These are phyloP conservation scores for Cryptophagus acutangulus DNA, from an alignment of 2,888 invertebrate species.

Conservation along the genomic window DNA sequence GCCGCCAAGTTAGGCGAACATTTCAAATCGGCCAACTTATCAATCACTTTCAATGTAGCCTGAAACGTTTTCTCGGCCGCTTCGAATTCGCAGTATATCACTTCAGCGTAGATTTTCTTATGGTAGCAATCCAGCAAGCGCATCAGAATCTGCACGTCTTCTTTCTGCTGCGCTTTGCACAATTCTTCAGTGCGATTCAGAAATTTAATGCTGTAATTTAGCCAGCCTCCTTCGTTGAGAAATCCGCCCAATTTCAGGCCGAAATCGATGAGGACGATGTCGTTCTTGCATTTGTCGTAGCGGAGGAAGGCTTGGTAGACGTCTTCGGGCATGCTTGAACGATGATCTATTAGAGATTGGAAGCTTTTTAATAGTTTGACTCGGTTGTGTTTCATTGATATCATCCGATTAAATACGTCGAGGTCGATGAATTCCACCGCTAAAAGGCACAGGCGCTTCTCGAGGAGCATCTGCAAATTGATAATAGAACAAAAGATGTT, in stretches of 20 bases:
- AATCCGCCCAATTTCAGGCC: slow-evolving; percentile 60
- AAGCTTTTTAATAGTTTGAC: slow-evolving; percentile 66
- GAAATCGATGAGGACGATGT: slow-evolving; percentile 31
- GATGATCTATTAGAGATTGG: slow-evolving; percentile 53
- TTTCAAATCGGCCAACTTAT: slow-evolving; percentile 49
- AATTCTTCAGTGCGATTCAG: slow-evolving; percentile 63
- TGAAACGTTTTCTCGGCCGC: slow-evolving; percentile 69
- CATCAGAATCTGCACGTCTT: too few species aligned
- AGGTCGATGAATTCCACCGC: slow-evolving; percentile 66
- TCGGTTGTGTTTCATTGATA: slow-evolving; percentile 64
- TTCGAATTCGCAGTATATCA: slow-evolving; percentile 73
- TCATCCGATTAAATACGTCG: slow-evolving; percentile 63
- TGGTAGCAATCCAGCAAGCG: slow-evolving; percentile 23
- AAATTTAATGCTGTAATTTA: slow-evolving; percentile 69
- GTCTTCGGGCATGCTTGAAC: slow-evolving; percentile 40
- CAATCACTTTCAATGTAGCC: slow-evolving; percentile 53
- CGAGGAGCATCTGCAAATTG: slow-evolving; percentile 62
- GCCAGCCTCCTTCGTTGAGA: slow-evolving; percentile 86
- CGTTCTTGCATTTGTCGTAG: neutral
- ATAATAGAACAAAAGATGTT: neutral
- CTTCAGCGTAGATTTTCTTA: slow-evolving; percentile 80
- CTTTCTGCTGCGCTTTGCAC: slow-evolving; percentile 30
- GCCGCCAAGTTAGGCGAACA: slow-evolving; percentile 58
- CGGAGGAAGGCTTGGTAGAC: slow-evolving; percentile 25
- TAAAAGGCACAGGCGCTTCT: slow-evolving; percentile 63